Base-by-base conservation (phyloP, 2,888 invertebrate species). In the Idaea dimidiata region DNA sequence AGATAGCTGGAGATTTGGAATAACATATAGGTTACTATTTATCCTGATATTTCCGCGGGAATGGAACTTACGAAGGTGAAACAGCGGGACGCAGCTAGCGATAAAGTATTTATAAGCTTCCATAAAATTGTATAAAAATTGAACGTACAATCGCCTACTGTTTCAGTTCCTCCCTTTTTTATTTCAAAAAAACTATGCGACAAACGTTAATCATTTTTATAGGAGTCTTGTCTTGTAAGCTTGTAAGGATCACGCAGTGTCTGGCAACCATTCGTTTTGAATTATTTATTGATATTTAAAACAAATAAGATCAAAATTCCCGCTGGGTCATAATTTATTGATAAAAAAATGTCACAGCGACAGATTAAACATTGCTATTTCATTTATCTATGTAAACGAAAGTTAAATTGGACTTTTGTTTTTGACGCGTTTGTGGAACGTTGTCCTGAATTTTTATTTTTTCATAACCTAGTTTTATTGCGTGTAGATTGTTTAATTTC, bases 131-230 rank as follows among this genome's bases (percentile, higher is more conserved):
- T 43, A 43, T 63, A 68, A 69, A 70, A 72, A 68, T 69, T 69
- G n/a, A n/a, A n/a, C n/a, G n/a, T n/a, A 69, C 65, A 59, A 62
- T 63, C 62, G 72, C 74, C 76, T 78, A 73, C 77, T 71, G 77
- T 77, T 71, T 69, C 60, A 60, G 67, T 56, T 71, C 65, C 67
- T 70, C 71, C 69, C 66, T 65, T 70, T 80, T 78, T 77, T 77
- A 68, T 60, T 62, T 63, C 70, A 72, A 76, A 77, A 78, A 72
- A 69, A 62, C 62, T 70, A 65, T 69, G 77, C 79, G 79, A 77
- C 81, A 80, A 73, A 75, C 82, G 78, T 86, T 80, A 75, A 86
- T 88, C 87, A 88, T 83, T 85, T 87, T 86, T 87, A 87, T 84
- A 81, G 83, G 71, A 71, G 67, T 66, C 77, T 80, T 76, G 78